These are phyloP conservation scores for Chrysina gloriosa DNA, from an alignment of 2,888 invertebrate species.

Conservation along the genomic window DNA sequence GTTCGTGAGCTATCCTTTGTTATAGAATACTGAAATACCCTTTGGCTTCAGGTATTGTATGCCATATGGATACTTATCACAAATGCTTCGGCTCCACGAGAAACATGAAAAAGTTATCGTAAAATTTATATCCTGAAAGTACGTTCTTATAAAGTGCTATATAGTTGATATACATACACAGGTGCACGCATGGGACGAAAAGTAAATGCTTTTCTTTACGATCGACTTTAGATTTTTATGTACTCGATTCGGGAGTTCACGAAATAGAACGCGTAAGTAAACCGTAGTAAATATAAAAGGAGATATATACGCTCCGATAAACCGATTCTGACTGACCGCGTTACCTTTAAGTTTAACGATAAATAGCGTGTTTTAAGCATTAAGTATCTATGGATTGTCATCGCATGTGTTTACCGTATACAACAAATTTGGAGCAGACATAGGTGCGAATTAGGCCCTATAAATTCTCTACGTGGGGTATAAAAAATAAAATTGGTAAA, in stretches of 20 bases:
- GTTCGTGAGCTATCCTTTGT: neutral
- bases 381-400: too few relatives aligned
- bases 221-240: neutral
- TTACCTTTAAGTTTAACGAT: too few relatives aligned
- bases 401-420: too few relatives aligned
- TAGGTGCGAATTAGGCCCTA: too few relatives aligned
- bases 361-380: too few relatives aligned
- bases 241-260: neutral
- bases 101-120: conserved; percentile 21
- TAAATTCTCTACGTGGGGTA: too few relatives aligned
- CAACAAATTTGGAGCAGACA: too few relatives aligned
- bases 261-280: neutral
- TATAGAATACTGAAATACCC: neutral
- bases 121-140: conserved; percentile 17
- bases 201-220: conserved; percentile 11
- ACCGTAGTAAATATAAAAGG: neutral
- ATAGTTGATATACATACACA: conserved; percentile 1
- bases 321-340: too few relatives aligned
- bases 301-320: too few relatives aligned
- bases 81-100: neutral
- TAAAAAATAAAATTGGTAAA: too few relatives aligned
- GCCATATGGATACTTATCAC: neutral
- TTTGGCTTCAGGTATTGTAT: neutral
- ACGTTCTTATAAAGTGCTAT: conserved; percentile 23
- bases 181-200: neutral